Conservation (phyloP, 2,113 vertebrate species). For the Mobula birostris region DNA sequence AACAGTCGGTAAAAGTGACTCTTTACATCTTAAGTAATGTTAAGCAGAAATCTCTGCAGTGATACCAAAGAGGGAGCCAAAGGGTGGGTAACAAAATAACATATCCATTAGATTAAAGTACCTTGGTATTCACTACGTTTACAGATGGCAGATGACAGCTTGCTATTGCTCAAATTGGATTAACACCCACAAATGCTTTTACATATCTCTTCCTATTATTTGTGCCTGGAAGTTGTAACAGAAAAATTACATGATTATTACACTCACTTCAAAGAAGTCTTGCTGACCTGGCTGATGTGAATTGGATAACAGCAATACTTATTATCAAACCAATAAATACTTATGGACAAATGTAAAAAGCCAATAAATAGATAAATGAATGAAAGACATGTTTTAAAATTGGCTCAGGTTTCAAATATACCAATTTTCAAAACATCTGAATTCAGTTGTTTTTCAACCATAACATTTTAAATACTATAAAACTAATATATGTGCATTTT, state of each 20-base stretch:
- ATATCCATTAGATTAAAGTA: not conserved
- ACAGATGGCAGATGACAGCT: constrained; percentile 3
- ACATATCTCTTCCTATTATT: not conserved
- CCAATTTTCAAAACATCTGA: not conserved
- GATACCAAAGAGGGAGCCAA: not conserved
- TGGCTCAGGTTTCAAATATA: not conserved
- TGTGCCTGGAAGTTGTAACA: not conserved
- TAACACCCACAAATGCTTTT: not conserved
- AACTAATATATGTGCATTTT: not conserved
- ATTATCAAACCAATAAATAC: not conserved
- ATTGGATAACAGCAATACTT: not conserved
- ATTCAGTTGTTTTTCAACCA: not conserved
- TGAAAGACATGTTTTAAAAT: not conserved
- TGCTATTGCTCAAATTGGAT: not conserved
- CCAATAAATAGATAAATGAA: not conserved
- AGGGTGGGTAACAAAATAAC: not conserved
- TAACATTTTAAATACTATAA: not conserved
- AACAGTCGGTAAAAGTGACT: not conserved
- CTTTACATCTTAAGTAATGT: not conserved
- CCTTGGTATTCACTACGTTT: constrained; percentile 11
- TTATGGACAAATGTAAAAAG: not conserved
- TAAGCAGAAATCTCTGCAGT: not conserved
- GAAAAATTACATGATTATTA: not conserved
- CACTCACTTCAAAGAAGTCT: not conserved
- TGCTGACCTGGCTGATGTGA: not conserved